Conservation (phyloP, 1,140 invertebrate species). For the Drosophila sechellia region DNA sequence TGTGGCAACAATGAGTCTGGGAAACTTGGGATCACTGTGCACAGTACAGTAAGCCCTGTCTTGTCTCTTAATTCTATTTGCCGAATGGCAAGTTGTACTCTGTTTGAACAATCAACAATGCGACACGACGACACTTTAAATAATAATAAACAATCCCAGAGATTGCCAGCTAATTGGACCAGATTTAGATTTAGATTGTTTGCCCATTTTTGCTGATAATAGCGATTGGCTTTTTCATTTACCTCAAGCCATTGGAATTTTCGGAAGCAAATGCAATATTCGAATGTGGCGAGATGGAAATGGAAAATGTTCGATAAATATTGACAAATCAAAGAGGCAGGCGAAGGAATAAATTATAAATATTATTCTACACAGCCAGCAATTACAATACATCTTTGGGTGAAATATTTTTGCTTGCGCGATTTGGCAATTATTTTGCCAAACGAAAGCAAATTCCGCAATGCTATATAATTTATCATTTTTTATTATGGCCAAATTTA, state of each 20-base stretch:
- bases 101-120: constrained; percentile 10
- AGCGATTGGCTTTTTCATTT: constrained; percentile 16
- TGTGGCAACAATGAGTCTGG: constrained; percentile 18
- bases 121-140: constrained; percentile 26
- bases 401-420: constrained; percentile 24
- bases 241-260: neutral
- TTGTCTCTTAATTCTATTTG: constrained; percentile 47
- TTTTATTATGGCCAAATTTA: neutral
- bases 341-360: constrained; percentile 3
- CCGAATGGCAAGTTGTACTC: constrained; percentile 15
- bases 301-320: neutral
- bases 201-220: constrained; percentile 10
- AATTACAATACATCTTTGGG: constrained; percentile 27
- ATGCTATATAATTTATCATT: neutral
- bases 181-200: constrained; percentile 32
- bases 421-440: constrained; percentile 32
- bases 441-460: neutral
- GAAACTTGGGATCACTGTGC: constrained; percentile 24
- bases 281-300: too few species aligned
- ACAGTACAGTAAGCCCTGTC: constrained; percentile 28
- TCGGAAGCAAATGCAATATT: neutral
- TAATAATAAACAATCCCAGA: constrained; percentile 37
- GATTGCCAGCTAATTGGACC: constrained; percentile 36
- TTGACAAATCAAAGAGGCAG: neutral
- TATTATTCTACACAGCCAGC: neutral